A percentile compares a stretch with the other conserved stretches of the same genome.
phyloP scores from a whole-genome alignment of 2,113 vertebrate species.

The Megaceryle maxima region DNA sequence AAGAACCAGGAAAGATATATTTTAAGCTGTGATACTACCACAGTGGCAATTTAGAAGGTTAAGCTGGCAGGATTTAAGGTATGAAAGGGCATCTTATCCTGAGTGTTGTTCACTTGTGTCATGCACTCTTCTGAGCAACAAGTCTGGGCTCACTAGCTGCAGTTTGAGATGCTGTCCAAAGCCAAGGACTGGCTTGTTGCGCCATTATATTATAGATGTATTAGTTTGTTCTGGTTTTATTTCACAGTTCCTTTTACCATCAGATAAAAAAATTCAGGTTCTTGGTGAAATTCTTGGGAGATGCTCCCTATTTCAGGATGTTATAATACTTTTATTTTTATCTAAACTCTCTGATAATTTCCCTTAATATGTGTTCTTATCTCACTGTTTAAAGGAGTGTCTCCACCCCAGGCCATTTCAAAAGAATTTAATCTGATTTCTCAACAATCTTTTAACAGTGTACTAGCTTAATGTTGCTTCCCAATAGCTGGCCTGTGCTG shows the following conservation, averaged over 20 bases:
- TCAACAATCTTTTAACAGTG: background rate
- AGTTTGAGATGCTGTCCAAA: background rate
- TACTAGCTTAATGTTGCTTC: background rate
- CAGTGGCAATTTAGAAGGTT: background rate
- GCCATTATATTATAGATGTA: background rate
- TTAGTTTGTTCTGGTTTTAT: background rate
- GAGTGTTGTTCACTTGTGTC: fast-evolving
- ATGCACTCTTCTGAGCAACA: fast-evolving
- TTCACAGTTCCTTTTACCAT: background rate
- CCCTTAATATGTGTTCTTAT: background rate
- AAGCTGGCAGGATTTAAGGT: background rate
- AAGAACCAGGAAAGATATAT: background rate
- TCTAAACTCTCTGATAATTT: background rate
- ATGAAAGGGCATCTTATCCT: background rate
- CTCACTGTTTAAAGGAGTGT: background rate
- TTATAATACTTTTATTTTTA: background rate
- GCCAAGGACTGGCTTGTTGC: background rate
- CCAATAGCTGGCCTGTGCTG: background rate
- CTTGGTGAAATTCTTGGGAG: background rate
- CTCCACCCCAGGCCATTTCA: background rate
- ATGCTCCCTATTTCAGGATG: background rate
- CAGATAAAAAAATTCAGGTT: background rate
- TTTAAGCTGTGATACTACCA: background rate
- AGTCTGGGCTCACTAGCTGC: background rate
- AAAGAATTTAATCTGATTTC: background rate